A percentile compares a stretch with the other conserved stretches of the same genome.
phyloP scores from a whole-genome alignment of 2,797 vertebrate genomes.

The Carduelis carduelis region DNA sequence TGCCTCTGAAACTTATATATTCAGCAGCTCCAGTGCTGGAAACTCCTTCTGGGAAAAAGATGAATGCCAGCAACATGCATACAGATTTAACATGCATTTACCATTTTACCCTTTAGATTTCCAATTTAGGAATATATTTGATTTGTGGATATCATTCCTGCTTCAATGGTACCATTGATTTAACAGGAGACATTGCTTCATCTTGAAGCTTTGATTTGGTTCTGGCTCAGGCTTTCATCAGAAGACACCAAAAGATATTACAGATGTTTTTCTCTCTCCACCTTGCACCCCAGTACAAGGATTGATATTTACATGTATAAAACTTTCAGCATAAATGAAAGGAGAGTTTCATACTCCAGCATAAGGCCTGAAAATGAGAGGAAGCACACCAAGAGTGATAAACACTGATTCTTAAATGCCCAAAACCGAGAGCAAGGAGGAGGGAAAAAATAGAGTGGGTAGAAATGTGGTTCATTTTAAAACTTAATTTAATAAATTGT shows the following conservation, averaged over 20 bases:
- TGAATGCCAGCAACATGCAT: neutral
- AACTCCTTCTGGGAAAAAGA: neutral
- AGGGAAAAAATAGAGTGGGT: neutral
- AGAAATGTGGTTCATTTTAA: slow-evolving; percentile 67
- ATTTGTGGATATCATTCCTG: neutral
- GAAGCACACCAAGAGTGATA: neutral
- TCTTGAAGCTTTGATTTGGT: neutral
- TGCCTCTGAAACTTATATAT: neutral
- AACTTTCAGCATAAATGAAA: neutral
- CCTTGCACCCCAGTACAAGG: neutral
- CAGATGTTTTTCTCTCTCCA: neutral
- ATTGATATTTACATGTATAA: neutral
- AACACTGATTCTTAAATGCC: neutral
- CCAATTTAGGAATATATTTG: neutral
- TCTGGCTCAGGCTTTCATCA: neutral
- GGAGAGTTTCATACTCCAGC: neutral
- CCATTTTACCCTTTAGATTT: neutral
- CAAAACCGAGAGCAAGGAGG: neutral
- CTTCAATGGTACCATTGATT: neutral
- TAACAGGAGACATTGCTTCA: neutral
- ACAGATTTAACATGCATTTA: neutral
- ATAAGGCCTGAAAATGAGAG: neutral
- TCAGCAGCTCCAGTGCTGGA: neutral
- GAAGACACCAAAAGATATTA: neutral
- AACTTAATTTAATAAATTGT: slow-evolving; percentile 76